Percentiles rank a stretch among this genome's conserved stretches.
These are phyloP conservation scores for Tachysurus vachellii DNA, from an alignment of 2,113 vertebrate species.

Conservation along the genomic window DNA sequence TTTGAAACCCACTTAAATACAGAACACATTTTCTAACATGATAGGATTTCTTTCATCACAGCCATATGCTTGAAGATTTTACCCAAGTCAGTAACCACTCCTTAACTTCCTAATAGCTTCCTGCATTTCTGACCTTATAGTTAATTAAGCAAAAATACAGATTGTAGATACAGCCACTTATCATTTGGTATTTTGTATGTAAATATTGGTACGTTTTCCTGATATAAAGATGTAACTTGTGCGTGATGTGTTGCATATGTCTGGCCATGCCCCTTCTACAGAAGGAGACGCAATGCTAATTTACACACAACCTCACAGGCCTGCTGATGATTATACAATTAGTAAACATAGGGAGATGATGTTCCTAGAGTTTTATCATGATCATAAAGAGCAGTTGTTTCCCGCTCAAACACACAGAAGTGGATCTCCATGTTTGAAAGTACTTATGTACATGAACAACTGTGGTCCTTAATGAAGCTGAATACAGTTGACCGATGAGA, in stretches of 20 bases:
- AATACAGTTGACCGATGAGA: neutral
- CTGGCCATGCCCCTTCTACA: neutral
- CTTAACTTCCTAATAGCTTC: too few relatives aligned
- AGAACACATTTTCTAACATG: neutral
- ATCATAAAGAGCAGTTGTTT: neutral
- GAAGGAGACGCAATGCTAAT: neutral
- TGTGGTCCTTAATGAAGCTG: neutral
- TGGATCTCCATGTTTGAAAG: conserved; percentile 13
- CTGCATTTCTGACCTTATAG: neutral
- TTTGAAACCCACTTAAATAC: neutral
- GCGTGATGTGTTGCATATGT: neutral
- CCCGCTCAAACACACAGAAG: neutral
- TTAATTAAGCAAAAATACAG: neutral
- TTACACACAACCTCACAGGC: neutral
- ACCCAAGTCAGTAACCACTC: too few relatives aligned
- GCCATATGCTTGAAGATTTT: neutral
- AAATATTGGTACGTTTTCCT: neutral
- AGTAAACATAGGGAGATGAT: neutral
- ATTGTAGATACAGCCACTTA: neutral
- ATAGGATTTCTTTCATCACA: neutral
- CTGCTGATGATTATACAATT: too few relatives aligned
- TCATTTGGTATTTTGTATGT: too few relatives aligned
- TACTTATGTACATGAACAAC: neutral
- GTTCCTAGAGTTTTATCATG: neutral
- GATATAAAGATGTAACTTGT: neutral